These are phyloP conservation scores for Uria aalge DNA, from an alignment of 2,113 vertebrate genomes.

Conservation along the genomic window DNA sequence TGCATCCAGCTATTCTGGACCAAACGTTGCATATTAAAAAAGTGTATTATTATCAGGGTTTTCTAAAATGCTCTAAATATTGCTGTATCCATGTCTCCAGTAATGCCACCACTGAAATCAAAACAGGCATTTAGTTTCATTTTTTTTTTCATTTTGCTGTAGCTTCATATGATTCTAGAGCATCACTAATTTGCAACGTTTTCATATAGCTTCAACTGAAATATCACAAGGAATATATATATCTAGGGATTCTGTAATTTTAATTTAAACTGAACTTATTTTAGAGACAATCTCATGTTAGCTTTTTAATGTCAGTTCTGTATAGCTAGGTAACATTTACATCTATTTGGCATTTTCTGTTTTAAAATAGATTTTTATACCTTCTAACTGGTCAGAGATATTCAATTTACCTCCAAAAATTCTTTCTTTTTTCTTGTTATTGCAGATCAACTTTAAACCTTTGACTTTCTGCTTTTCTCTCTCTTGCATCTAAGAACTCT, in stretches of 20 bases:
- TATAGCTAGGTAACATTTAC: not conserved
- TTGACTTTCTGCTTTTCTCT: not conserved
- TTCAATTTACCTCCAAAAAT: not conserved
- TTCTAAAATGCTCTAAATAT: not conserved
- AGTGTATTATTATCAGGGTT: not conserved
- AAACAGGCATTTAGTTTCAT: not conserved
- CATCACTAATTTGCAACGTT: not conserved
- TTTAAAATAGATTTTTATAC: not conserved
- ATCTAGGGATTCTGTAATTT: not conserved
- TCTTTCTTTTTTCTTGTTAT: not conserved
- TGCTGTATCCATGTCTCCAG: not conserved
- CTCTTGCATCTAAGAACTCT: not conserved
- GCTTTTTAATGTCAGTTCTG: not conserved
- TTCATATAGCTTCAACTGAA: not conserved
- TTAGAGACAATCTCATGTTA: not conserved
- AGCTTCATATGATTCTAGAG: not conserved
- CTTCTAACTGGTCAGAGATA: not conserved
- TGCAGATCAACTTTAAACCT: not conserved
- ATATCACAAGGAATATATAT: not conserved
- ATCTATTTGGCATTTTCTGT: not conserved
- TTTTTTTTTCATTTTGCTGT: not conserved
- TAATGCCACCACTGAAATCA: not conserved
- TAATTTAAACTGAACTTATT: not conserved
- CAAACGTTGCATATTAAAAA: not conserved
- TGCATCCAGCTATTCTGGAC: not conserved